phyloP scores from a whole-genome alignment of 2,888 invertebrate genomes.

The Synergus japonicus region DNA sequence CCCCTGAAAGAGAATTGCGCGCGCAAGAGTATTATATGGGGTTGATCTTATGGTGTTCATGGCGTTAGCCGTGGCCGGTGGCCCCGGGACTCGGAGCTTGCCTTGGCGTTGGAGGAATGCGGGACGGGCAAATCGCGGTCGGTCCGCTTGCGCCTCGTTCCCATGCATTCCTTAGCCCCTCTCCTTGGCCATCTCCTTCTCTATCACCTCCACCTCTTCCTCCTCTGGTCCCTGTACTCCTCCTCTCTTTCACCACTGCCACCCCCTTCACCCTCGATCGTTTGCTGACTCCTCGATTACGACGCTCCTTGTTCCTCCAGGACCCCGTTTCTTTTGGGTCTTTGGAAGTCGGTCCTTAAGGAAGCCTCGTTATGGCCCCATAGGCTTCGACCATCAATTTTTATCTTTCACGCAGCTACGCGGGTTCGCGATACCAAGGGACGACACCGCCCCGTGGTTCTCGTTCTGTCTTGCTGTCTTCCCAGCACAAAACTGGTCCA shows the following conservation, averaged over 20 bases:
- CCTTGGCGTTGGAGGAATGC: slow-evolving; percentile 74
- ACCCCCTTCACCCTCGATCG: slow-evolving; percentile 53
- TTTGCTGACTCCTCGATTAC: slow-evolving; percentile 51
- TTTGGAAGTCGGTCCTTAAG: slow-evolving; percentile 53
- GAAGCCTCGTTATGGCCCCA: slow-evolving; percentile 53
- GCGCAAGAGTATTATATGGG: slow-evolving; percentile 51
- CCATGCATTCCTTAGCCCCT: slow-evolving; percentile 69
- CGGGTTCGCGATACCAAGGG: slow-evolving; percentile 43
- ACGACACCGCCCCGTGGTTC: slow-evolving; percentile 44
- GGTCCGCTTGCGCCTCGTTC: slow-evolving; percentile 74
- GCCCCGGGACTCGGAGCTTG: slow-evolving; percentile 71
- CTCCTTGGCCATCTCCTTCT: slow-evolving; percentile 44
- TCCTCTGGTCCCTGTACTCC: slow-evolving; percentile 45
- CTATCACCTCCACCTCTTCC: slow-evolving; percentile 41
- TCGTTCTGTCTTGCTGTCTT: slow-evolving; percentile 34
- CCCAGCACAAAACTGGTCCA: slow-evolving; percentile 44
- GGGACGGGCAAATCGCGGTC: slow-evolving; percentile 77
- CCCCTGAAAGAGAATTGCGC: not conserved
- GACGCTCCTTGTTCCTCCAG: slow-evolving; percentile 56
- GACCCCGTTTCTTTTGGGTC: slow-evolving; percentile 59
- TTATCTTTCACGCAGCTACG: slow-evolving; percentile 45
- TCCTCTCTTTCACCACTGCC: slow-evolving; percentile 47
- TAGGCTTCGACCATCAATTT: slow-evolving; percentile 55
- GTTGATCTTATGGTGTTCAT: slow-evolving; percentile 70
- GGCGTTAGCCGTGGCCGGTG: slow-evolving; percentile 74